A percentile compares a stretch with the other conserved stretches of the same genome.
Conservation (phyloP, 2,113 vertebrate species). For the Dromaius novaehollandiae region DNA sequence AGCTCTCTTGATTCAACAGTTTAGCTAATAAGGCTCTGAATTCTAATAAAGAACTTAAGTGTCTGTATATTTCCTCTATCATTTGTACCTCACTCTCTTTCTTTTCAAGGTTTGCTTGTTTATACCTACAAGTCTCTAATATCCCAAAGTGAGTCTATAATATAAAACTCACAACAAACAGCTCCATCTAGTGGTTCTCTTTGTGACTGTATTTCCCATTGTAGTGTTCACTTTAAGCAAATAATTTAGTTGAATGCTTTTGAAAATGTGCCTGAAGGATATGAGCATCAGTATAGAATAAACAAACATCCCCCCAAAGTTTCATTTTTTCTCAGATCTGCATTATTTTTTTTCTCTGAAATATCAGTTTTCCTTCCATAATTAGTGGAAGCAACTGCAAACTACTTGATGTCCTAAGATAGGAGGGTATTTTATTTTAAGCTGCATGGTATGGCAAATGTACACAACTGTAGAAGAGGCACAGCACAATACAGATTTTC, state of each 20-base stretch:
- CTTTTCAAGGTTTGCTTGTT: neutral
- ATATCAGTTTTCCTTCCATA: neutral
- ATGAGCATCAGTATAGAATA: neutral
- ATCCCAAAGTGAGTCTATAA: neutral
- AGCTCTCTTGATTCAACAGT: neutral
- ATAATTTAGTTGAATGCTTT: neutral
- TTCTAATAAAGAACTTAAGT: neutral
- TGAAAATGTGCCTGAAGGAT: neutral
- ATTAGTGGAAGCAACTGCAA: neutral
- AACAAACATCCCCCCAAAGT: neutral
- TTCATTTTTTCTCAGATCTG: neutral
- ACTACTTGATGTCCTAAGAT: neutral
- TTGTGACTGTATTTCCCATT: neutral
- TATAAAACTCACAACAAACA: slow-evolving; percentile 42
- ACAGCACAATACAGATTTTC: slow-evolving; percentile 23
- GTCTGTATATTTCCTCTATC: neutral
- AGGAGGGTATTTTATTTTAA: neutral
- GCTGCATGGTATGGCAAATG: neutral
- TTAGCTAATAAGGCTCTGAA: neutral
- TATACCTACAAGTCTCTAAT: neutral
- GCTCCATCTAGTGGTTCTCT: slow-evolving; percentile 52
- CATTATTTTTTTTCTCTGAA: neutral
- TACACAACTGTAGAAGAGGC: neutral
- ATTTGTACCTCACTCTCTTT: neutral
- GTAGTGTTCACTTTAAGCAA: neutral